These are phyloP conservation scores for Chondrilla cf. caribensis DNA, from an alignment of 37 sponge, comb jelly and placozoan genomes.

Conservation along the genomic window DNA sequence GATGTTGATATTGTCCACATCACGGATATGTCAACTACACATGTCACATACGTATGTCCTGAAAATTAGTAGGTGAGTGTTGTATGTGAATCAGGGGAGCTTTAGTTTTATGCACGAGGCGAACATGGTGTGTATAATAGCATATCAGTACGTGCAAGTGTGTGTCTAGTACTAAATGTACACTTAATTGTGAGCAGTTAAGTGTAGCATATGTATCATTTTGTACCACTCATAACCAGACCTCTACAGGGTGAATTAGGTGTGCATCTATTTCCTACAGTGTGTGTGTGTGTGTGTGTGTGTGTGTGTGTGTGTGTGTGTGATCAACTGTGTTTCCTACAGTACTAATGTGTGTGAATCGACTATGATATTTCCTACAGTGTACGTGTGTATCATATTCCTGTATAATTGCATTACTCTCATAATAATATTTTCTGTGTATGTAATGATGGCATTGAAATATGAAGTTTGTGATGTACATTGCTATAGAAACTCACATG, in stretches of 20 bases:
- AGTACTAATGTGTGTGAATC: background rate
- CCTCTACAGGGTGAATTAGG: background rate
- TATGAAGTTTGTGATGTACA: too few species aligned
- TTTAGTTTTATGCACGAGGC: too few species aligned
- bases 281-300: constrained; percentile 13
- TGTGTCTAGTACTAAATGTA: background rate
- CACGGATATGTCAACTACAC: background rate
- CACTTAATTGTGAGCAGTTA: background rate
- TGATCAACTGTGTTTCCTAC: background rate
- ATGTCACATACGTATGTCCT: background rate
- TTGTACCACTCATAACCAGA: too few species aligned
- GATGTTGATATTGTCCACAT: background rate
- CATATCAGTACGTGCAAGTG: background rate
- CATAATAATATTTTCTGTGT: too few species aligned
- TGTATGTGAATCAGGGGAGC: too few species aligned
- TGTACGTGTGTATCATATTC: too few species aligned
- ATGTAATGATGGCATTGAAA: too few species aligned
- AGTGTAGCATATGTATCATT: background rate
- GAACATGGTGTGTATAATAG: background rate
- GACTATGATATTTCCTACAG: too few species aligned
- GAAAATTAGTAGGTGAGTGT: too few species aligned
- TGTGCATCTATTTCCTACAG: background rate
- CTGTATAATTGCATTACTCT: too few species aligned
- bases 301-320: constrained; percentile 17
- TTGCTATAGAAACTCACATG: too few species aligned